Conservation (phyloP, 2,888 invertebrate genomes). For the Podotricha telesiphe region DNA sequence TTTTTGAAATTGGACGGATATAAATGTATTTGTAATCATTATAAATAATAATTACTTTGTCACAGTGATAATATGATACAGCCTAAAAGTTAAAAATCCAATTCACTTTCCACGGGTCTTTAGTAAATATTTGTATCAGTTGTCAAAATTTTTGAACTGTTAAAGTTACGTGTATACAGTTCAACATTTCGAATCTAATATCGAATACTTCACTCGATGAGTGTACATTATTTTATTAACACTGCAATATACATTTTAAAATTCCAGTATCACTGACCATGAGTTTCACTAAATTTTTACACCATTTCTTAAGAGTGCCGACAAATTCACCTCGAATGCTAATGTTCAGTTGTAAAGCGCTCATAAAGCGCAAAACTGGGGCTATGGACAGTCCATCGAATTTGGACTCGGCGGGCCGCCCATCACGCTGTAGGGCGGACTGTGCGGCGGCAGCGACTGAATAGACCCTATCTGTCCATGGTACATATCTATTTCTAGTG, state of each 20-base stretch:
- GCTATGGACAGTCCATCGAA: constrained; percentile 89
- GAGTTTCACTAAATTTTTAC: constrained; percentile 43
- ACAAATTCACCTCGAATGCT: constrained; percentile 43
- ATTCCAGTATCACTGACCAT: constrained; percentile 40
- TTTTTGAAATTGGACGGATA: constrained; percentile 39
- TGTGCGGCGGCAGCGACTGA: constrained; percentile 87
- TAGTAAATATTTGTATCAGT: neutral
- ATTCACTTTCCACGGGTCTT: constrained; percentile 2
- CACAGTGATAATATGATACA: neutral
- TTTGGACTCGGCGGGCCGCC: constrained; percentile 87
- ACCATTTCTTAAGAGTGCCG: constrained; percentile 41
- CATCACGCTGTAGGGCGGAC: constrained; percentile 88
- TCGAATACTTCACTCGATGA: constrained; percentile 2
- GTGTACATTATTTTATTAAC: neutral
- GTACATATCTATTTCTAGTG: constrained; percentile 86
- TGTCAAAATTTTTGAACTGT: neutral
- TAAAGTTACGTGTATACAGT: neutral
- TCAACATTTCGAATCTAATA: neutral
- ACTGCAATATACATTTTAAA: constrained; percentile 31
- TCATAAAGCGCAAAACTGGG: constrained; percentile 73
- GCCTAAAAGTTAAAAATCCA: neutral
- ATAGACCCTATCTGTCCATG: constrained; percentile 86
- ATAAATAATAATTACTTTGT: constrained; percentile 14
- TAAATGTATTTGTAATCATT: constrained; percentile 12
- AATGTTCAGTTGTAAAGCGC: constrained; percentile 59